Percentiles rank a stretch among this genome's conserved stretches.
Conservation (phyloP, 2,888 invertebrate genomes). For the Bhutanitis thaidina region DNA sequence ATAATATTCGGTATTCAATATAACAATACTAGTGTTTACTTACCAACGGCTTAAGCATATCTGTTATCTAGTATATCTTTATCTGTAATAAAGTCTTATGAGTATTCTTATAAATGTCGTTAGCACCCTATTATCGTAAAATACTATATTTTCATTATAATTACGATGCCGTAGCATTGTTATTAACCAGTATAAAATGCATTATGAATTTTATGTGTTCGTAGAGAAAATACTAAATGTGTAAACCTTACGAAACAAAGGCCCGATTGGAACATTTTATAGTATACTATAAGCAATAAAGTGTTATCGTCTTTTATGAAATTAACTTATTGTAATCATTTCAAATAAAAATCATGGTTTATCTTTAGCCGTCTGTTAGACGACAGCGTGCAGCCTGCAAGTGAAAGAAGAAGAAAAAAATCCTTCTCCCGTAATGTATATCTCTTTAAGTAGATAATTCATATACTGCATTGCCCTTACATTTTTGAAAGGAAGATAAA, state of each 20-base stretch:
- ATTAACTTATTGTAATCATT: too few species aligned
- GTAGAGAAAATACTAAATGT: not conserved
- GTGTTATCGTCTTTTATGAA: not conserved
- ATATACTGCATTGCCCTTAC: too few species aligned
- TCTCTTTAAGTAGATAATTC: too few species aligned
- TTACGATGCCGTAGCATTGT: not conserved
- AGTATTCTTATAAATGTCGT: not conserved
- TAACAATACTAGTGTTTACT: not conserved
- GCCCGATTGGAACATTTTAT: constrained; percentile 1
- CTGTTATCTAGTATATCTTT: too few species aligned
- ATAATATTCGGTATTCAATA: too few species aligned
- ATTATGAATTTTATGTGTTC: not conserved
- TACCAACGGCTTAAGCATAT: constrained; percentile 3
- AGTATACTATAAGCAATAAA: not conserved
- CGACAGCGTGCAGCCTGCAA: too few species aligned
- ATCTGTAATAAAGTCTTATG: not conserved
- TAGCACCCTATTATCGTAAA: not conserved
- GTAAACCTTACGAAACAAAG: constrained; percentile 1
- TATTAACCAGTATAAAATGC: not conserved
- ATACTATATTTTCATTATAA: constrained; percentile 4
- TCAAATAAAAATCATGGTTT: too few species aligned
- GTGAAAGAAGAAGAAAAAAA: too few species aligned
- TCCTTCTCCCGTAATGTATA: too few species aligned
- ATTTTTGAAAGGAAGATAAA: too few species aligned
- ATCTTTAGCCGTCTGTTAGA: too few species aligned